Evolutionary conservation across 35 echinoderm and acorn worm genomes (phyloP), one percentile per base, ranked within the genome.

Genomic region (Lytechinus pictus): DNA sequence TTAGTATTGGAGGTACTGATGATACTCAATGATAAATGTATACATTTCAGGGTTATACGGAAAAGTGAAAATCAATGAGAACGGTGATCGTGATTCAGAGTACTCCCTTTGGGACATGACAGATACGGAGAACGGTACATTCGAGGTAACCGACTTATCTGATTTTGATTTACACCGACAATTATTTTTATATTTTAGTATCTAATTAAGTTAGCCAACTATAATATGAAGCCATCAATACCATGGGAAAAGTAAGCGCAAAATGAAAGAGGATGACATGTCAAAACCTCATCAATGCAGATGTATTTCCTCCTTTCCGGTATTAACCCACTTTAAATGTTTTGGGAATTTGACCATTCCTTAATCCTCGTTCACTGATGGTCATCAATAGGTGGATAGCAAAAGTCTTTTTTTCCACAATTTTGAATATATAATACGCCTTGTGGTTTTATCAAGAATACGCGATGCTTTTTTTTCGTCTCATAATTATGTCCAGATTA

Each of bases 71-170:
- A 94, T 94, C 33, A 94, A 94, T 52, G 57, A 66, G 61, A 94
- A 91, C 53, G 98, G 98, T 8, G 98, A 99, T 89, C 88, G 97
- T 66, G 98, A 99, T 72, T 97, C 97, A 10, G 97, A 99, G 24
- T 99, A 97, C 29, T 97, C 97, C 27, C 93, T 99, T 4, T 97
- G 95, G 96, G 98, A 99, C 79, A 99, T 99, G 98, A 99, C 96
- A 9, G 97, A 99, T 87, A 96, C 98, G 24, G 94, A 94, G 89
- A 97, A 93, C 72, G 97, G 97, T n/a, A 95, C 91, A 8, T 96
- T 99, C 54, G 91, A 97, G 94, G 98, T 99, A 24, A 79, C 0
- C 33, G 66, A 8, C n/a, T 79, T 16, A 79, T 79, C 4, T 79
- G 19, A 79, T 14, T 79, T n/a, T 4, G n/a, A 79, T 79, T 79